phyloP scores from a whole-genome alignment of 2,888 invertebrate species.

The Tipula unca region DNA sequence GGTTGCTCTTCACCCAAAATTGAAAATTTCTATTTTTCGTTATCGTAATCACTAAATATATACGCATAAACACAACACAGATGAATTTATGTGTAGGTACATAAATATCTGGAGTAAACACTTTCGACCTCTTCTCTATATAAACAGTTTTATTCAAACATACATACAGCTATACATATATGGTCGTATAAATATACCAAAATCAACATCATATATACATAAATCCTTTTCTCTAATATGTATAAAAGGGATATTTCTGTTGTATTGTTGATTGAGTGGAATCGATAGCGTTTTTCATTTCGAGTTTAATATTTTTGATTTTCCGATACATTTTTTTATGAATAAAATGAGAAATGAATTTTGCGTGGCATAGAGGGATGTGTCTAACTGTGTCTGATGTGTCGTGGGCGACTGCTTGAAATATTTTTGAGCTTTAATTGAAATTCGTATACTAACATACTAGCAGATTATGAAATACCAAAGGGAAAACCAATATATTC shows the following conservation, averaged over 20 bases:
- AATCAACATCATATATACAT: background rate
- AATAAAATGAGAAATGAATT: background rate
- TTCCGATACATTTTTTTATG: background rate
- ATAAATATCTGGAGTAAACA: background rate
- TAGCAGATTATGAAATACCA: too few species aligned
- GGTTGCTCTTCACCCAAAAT: background rate
- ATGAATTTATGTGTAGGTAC: too few species aligned
- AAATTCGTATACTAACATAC: too few species aligned
- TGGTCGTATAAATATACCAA: background rate
- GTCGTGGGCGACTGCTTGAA: too few species aligned
- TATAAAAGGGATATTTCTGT: background rate
- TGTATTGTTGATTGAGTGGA: background rate
- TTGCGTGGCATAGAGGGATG: too few species aligned
- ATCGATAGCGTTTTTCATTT: background rate
- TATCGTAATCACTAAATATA: too few species aligned
- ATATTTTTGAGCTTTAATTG: too few species aligned
- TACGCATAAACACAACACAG: too few species aligned
- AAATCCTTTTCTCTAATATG: background rate
- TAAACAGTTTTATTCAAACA: background rate
- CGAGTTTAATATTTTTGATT: background rate
- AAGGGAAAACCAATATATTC: too few species aligned
- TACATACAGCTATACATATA: background rate
- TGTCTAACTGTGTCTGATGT: too few species aligned
- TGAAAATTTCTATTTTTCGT: too few species aligned
- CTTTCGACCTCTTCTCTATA: background rate